Conservation (phyloP, 92 coral and sea anemone species). For the Scolanthus callimorphus region DNA sequence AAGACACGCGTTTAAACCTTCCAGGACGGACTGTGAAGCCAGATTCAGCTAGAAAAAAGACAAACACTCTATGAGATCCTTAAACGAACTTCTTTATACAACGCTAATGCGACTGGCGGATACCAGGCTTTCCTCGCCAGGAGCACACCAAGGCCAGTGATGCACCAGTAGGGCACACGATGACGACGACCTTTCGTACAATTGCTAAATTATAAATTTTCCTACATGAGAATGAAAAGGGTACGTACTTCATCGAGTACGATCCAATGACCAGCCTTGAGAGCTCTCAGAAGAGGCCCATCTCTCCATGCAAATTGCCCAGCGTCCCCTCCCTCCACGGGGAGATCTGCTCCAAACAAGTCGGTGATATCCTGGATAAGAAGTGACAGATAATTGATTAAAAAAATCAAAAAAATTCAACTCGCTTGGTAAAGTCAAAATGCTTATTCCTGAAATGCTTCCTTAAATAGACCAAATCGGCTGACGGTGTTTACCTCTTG, state of each 20-base stretch:
- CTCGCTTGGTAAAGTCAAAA: too few relatives aligned
- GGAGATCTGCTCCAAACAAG: conserved; percentile 95
- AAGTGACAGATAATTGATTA: too few relatives aligned
- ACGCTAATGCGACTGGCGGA: not conserved
- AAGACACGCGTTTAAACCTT: conserved; percentile 94
- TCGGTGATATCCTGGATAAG: conserved; percentile 83
- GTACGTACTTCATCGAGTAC: conserved; percentile 85
- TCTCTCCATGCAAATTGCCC: conserved; percentile 97
- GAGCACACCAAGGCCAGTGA: too few relatives aligned
- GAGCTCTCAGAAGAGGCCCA: conserved; percentile 93
- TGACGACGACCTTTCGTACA: too few relatives aligned
- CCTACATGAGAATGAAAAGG: not conserved
- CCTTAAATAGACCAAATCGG: too few relatives aligned
- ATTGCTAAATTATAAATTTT: not conserved
- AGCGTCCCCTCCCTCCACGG: conserved; percentile 87
- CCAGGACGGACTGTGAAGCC: conserved; percentile 97
- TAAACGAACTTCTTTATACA: too few relatives aligned
- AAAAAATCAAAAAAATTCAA: too few relatives aligned
- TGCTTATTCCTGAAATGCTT: too few relatives aligned
- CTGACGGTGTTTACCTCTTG: too few relatives aligned
- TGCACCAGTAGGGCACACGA: too few relatives aligned
- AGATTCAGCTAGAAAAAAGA: conserved; percentile 66
- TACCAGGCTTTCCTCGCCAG: too few relatives aligned
- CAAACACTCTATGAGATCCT: not conserved
- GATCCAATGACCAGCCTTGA: conserved; percentile 94